Evolutionary conservation across 2,113 vertebrate genomes (phyloP).

Genomic region (Ahaetulla prasina): DNA sequence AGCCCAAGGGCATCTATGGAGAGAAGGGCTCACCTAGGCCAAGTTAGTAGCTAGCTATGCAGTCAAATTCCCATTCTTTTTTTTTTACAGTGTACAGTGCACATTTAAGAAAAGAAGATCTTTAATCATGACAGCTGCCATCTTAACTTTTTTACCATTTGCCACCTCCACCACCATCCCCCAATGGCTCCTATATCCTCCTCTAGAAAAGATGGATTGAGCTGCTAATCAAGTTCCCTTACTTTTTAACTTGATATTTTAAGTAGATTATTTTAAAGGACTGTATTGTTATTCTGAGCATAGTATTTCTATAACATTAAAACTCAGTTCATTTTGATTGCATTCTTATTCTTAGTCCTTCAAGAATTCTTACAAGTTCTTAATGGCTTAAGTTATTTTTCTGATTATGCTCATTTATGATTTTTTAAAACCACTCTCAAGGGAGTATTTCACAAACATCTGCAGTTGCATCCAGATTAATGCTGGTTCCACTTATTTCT

Average conservation of each 20-base stretch:
- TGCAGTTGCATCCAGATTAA: not conserved
- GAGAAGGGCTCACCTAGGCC: not conserved
- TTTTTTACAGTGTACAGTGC: not conserved
- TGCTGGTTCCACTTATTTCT: not conserved
- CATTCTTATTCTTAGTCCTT: not conserved
- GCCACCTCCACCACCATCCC: not conserved
- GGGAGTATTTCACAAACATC: not conserved
- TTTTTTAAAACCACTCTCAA: not conserved
- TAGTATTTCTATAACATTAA: not conserved
- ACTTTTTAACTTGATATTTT: not conserved
- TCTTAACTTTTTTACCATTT: not conserved
- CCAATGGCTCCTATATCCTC: not conserved
- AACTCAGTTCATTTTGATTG: not conserved
- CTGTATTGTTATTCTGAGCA: not conserved
- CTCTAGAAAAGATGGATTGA: not conserved
- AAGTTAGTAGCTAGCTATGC: not conserved
- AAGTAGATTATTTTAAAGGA: not conserved
- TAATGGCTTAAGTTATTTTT: not conserved
- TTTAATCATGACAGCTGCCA: not conserved
- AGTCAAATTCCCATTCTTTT: not conserved
- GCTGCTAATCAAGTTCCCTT: not conserved
- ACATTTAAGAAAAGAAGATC: not conserved
- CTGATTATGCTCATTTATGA: not conserved
- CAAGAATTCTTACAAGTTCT: not conserved
- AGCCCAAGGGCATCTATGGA: not conserved